phyloP scores from a whole-genome alignment of 1,140 invertebrate genomes.

The Agrilus planipennis region DNA sequence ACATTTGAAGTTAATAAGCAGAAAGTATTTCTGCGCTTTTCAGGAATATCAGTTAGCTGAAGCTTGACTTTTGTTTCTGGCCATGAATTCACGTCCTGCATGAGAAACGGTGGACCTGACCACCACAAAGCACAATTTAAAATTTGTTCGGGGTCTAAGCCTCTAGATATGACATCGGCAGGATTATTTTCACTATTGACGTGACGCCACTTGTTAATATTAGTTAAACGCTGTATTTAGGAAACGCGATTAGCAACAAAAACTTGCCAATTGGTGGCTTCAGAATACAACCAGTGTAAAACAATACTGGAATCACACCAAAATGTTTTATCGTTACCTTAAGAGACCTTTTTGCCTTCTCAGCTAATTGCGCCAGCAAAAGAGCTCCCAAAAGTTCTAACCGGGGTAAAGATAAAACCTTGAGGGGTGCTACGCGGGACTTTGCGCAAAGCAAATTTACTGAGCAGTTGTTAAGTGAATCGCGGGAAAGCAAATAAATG shows the following conservation, averaged over 20 bases:
- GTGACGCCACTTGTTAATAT: neutral
- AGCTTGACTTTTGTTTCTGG: neutral
- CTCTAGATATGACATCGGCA: neutral
- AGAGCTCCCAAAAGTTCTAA: neutral
- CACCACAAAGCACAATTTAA: neutral
- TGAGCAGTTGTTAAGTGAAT: neutral
- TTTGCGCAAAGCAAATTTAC: neutral
- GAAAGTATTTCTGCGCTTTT: too few species aligned
- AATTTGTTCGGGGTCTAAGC: neutral
- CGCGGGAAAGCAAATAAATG: neutral
- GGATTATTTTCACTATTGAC: neutral
- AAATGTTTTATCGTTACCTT: neutral
- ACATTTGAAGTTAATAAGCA: neutral
- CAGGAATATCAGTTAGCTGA: too few species aligned
- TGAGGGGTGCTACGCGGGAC: neutral
- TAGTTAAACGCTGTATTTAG: slow-evolving; percentile 5
- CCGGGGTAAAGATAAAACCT: neutral
- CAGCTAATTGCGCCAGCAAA: neutral
- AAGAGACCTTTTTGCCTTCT: neutral
- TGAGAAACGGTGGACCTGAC: neutral
- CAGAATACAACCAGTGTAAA: neutral
- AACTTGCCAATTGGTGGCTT: slow-evolving; percentile 1
- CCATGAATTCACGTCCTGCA: neutral
- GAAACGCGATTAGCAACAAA: slow-evolving; percentile 3
- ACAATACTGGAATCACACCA: neutral